phyloP scores from a whole-genome alignment of 92 coral and sea anemone genomes.

The Phenganax subtilis region DNA sequence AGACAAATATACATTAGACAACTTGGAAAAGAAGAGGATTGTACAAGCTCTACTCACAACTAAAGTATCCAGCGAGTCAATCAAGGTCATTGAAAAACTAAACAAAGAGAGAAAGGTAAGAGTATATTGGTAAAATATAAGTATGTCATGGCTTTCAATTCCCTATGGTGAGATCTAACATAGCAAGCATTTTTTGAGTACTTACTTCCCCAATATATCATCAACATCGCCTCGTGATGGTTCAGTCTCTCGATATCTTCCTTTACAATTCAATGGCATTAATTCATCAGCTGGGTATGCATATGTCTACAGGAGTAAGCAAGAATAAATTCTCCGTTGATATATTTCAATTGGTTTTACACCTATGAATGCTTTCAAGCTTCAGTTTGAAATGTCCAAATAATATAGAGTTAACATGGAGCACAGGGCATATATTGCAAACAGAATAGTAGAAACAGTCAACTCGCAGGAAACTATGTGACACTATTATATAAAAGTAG shows the following conservation, averaged over 20 bases:
- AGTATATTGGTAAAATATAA: neutral
- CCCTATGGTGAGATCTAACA: too few relatives aligned
- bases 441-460: neutral
- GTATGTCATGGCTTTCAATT: neutral
- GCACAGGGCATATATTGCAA: neutral
- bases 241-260: constrained; percentile 82
- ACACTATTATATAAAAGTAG: neutral
- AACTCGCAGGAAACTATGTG: neutral
- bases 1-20: neutral
- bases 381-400: too few relatives aligned
- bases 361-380: neutral
- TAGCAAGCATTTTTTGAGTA: neutral
- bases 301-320: constrained; percentile 54
- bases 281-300: constrained; percentile 99
- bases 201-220: constrained; percentile 93
- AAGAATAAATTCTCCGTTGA: neutral
- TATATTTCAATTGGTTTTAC: neutral
- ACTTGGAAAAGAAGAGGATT: neutral
- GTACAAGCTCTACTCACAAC: constrained; percentile 65
- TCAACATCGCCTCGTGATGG: constrained; percentile 96
- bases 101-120: neutral
- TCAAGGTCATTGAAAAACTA: constrained; percentile 94
- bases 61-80: constrained; percentile 86
- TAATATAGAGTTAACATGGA: too few relatives aligned
- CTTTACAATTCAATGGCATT: constrained; percentile 98